These are phyloP conservation scores for Setophaga petechia DNA, from an alignment of 2,113 vertebrate species.

Conservation along the genomic window DNA sequence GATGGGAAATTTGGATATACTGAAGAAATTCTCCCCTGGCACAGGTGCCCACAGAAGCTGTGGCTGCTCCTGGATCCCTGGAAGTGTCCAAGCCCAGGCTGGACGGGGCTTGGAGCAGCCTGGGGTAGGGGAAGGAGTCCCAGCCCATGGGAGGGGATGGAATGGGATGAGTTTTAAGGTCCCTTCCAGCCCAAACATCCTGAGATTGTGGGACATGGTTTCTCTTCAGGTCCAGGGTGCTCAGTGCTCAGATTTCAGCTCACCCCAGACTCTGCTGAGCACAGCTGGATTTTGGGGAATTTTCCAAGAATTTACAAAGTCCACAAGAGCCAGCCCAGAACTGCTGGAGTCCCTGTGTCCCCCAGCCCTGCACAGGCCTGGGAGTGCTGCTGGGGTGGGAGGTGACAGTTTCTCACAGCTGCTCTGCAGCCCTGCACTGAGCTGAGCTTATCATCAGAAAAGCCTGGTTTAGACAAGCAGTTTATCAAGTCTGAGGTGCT, in stretches of 20 bases:
- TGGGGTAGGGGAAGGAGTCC: not conserved
- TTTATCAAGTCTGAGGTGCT: not conserved
- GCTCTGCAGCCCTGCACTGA: not conserved
- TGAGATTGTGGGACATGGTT: rapidly evolving
- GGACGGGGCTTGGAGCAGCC: rapidly evolving
- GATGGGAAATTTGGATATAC: not conserved
- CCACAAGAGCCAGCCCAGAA: not conserved
- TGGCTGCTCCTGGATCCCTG: not conserved
- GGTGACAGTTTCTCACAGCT: not conserved
- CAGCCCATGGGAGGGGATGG: not conserved
- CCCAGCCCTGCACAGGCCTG: not conserved
- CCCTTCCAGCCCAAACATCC: not conserved
- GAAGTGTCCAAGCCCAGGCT: not conserved
- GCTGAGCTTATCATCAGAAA: not conserved
- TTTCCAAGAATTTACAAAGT: not conserved
- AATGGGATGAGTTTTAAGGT: not conserved
- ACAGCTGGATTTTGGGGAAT: not conserved
- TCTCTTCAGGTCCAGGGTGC: not conserved
- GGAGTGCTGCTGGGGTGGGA: not conserved
- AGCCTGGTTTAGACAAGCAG: not conserved
- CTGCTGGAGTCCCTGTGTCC: not conserved
- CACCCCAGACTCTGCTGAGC: not conserved
- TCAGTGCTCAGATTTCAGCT: not conserved
- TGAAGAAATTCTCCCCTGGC: not conserved
- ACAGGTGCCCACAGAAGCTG: not conserved